phyloP scores from a whole-genome alignment of 92 coral and sea anemone genomes.

The Plumapathes pennacea region DNA sequence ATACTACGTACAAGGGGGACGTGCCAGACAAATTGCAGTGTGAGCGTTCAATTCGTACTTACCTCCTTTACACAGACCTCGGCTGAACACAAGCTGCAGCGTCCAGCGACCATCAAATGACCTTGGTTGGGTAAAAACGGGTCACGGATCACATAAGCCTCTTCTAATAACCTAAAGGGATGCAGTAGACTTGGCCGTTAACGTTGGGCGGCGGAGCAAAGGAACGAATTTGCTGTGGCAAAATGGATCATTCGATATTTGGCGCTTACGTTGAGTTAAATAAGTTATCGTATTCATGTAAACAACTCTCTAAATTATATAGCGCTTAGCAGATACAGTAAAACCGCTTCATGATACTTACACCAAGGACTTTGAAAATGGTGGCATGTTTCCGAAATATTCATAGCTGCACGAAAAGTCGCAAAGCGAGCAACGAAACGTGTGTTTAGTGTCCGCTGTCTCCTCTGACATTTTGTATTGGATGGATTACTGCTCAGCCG shows the following conservation, averaged over 20 bases:
- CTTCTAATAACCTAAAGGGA: slow-evolving; percentile 87
- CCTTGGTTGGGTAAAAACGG: slow-evolving; percentile 75
- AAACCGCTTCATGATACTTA: slow-evolving; percentile 34
- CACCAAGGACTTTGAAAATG: slow-evolving; percentile 74
- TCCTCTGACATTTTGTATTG: background rate
- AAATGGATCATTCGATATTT: too few species aligned
- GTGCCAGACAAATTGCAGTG: too few species aligned
- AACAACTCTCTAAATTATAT: too few species aligned
- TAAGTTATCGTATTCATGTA: too few species aligned
- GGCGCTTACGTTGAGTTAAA: too few species aligned
- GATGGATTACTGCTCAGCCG: too few species aligned
- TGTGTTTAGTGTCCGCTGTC: slow-evolving; percentile 4
- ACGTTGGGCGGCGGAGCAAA: too few species aligned
- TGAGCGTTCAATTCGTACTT: too few species aligned
- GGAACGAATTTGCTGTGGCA: too few species aligned
- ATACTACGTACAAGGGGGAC: too few species aligned
- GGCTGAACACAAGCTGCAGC: slow-evolving; percentile 59
- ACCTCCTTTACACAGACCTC: slow-evolving; percentile 82
- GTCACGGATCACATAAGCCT: slow-evolving; percentile 83
- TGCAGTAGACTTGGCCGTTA: too few species aligned
- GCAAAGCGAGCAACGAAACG: slow-evolving; percentile 67
- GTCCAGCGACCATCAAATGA: slow-evolving; percentile 67
- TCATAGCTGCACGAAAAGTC: slow-evolving; percentile 75
- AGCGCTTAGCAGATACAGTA: too few species aligned
- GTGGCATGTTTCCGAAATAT: slow-evolving; percentile 83